Conservation (phyloP, 2,113 vertebrate genomes). For the Globicephala melas region DNA sequence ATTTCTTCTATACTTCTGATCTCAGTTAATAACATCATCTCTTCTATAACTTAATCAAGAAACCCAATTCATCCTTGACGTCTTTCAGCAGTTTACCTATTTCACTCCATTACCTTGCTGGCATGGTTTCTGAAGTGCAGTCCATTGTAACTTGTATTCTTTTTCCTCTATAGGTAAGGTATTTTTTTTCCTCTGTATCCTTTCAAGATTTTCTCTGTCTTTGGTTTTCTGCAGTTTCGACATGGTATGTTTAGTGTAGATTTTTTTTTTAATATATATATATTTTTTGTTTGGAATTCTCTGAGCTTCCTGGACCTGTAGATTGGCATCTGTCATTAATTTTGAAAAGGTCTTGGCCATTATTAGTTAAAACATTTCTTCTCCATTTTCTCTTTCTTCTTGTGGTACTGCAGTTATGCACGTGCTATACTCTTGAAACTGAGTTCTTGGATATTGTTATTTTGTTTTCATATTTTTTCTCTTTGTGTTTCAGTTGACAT, state of each 20-base stretch:
- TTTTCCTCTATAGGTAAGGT: not conserved
- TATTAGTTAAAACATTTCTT: not conserved
- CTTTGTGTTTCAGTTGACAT: not conserved
- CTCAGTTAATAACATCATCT: not conserved
- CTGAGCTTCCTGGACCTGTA: not conserved
- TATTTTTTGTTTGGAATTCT: not conserved
- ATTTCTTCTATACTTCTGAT: not conserved
- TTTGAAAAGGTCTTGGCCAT: not conserved
- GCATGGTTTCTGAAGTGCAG: not conserved
- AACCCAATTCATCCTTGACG: not conserved
- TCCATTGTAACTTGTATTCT: not conserved
- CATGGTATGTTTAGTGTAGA: not conserved
- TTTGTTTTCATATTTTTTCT: not conserved
- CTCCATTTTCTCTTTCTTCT: not conserved
- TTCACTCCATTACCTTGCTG: not conserved
- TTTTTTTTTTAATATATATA: not conserved
- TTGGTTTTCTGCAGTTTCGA: not conserved
- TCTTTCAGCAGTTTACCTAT: not conserved
- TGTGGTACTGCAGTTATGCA: not conserved
- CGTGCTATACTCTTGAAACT: not conserved
- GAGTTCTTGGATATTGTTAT: not conserved
- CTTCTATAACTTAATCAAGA: not conserved
- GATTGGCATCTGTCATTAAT: not conserved
- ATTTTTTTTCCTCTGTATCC: not conserved
- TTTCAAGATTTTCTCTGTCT: not conserved